Evolutionary conservation across 2,113 vertebrate species (phyloP), one percentile per base, ranked within the genome.

Genomic region (Proterorhinus semilunaris): DNA sequence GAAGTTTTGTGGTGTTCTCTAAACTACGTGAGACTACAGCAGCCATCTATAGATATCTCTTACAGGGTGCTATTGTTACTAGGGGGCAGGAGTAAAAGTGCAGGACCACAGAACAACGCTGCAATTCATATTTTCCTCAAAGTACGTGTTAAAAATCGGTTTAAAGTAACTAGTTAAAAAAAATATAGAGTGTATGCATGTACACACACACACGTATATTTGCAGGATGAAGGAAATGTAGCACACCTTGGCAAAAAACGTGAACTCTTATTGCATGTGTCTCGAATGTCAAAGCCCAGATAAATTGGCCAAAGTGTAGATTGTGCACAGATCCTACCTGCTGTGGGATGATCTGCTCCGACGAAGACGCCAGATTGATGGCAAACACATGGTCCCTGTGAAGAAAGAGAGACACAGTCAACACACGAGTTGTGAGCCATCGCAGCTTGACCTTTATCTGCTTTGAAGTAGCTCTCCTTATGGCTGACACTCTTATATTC

Each of bases 371-470:
- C 12, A 98, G 94, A 75, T 95, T 94, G 65, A 98, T 90, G 82
- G 95, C 93, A 55, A 95, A 98, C 80, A 98, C 93, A 13, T 97
- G 94, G 79, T 98, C 96, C 87, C 96, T 98, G 88, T 2, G 70
- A 77, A 81, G 8, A 80, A 0, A 17, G 46, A 49, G 17, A 54
- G 9, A 54, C n/a, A n/a, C 2, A 74, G 69, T 17, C 36, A 1
- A 57, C 0, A 64, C 53, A 53, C 4, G 13, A 43, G 79, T 66
- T 78, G 13, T 36, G 36, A 15, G 13, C 4, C 15, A 7, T 70
- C 51, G 58, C 5, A n/a, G 21, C 48, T 5, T n/a, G 10, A n/a
- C 52, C 13, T 49, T n/a, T 62, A 12, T 17, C 42, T 68, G 36
- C 45, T 54, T 61, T 50, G 65, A 71, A 63, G 17, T 49, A 62